Conservation (phyloP, 2,113 vertebrate species). For the Paralichthys olivaceus region DNA sequence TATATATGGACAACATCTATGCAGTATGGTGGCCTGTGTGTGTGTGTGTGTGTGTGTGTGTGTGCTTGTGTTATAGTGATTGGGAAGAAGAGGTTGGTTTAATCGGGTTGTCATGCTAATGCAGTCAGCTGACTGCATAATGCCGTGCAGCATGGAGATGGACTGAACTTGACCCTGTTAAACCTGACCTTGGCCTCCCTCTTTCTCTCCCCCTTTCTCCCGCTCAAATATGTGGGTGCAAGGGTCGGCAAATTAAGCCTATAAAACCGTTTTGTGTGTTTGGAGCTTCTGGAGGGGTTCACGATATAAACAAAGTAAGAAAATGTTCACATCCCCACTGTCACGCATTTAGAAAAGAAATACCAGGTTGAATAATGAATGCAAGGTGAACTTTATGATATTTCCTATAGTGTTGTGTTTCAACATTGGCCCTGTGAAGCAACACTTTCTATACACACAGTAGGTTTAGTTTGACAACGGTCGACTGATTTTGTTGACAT, state of each 20-base stretch:
- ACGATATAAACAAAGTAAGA: constrained; percentile 22
- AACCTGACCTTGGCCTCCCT: constrained; percentile 82
- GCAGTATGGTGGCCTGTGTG: not conserved
- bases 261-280: constrained; percentile 74
- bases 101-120: constrained; percentile 86
- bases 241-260: constrained; percentile 78
- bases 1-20: not conserved
- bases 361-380: not conserved
- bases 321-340: constrained; percentile 1
- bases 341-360: not conserved
- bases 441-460: constrained; percentile 8
- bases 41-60: not conserved
- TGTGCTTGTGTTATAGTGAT: constrained; percentile 39
- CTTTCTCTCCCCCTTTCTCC: constrained; percentile 44
- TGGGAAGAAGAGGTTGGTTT: constrained; percentile 76
- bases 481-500: constrained; percentile 51
- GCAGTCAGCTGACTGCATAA: constrained; percentile 84
- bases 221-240: constrained; percentile 61
- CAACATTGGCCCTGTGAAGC: not conserved
- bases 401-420: not conserved
- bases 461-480: constrained; percentile 29
- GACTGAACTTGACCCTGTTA: constrained; percentile 85
- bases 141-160: constrained; percentile 79
- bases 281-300: constrained; percentile 25
- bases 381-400: not conserved